A percentile compares a stretch with the other conserved stretches of the same genome.
phyloP scores from a whole-genome alignment of 2,113 vertebrate genomes.

The Calyptommatus sinebrachiatus region DNA sequence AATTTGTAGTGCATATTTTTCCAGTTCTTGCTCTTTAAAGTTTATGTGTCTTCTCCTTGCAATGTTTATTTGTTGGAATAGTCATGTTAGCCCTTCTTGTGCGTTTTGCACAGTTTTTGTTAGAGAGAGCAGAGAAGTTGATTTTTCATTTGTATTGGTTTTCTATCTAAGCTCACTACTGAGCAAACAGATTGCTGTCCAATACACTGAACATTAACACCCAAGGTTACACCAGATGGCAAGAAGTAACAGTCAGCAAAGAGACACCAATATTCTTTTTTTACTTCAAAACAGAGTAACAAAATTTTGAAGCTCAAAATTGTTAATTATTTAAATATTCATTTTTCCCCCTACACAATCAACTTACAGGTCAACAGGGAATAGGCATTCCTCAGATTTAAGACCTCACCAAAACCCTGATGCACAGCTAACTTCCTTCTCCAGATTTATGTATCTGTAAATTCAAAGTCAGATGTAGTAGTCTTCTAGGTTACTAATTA shows the following conservation, averaged over 20 bases:
- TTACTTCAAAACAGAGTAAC: neutral
- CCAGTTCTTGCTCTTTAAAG: neutral
- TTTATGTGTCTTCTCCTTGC: neutral
- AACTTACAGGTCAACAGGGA: neutral
- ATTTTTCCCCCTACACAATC: neutral
- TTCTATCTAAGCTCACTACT: neutral
- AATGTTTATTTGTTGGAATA: neutral
- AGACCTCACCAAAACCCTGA: neutral
- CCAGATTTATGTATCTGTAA: neutral
- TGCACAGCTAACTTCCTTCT: neutral
- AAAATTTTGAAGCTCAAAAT: neutral
- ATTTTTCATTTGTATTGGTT: neutral
- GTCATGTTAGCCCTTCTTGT: neutral
- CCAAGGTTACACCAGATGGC: neutral
- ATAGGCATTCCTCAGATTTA: neutral
- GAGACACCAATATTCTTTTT: neutral
- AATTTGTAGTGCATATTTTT: too few species aligned
- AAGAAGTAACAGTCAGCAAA: neutral
- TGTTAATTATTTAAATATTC: neutral
- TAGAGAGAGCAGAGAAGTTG: neutral
- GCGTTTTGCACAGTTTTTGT: neutral
- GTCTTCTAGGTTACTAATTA: neutral
- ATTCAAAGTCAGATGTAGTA: neutral
- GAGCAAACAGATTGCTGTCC: conserved; percentile 5
- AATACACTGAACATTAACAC: neutral